Evolutionary conservation across 2,797 vertebrate species (phyloP).

Genomic region (Pangasius sanitwongsei): DNA sequence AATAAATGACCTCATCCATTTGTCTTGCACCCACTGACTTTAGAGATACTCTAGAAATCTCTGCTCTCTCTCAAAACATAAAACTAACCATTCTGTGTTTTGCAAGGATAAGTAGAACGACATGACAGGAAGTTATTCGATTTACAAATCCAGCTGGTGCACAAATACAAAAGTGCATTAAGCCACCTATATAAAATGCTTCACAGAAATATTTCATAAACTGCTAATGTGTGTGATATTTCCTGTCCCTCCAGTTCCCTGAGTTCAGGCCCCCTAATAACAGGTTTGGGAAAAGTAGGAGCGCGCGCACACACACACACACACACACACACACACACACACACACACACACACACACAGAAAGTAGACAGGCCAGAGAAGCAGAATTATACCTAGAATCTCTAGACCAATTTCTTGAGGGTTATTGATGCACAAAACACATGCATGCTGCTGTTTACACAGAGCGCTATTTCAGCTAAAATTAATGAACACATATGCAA

Average conservation of each 20-base stretch:
- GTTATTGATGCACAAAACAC: neutral
- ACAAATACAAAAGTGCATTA: neutral
- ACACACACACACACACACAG: neutral
- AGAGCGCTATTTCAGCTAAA: neutral
- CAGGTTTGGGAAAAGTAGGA: conserved; percentile 73
- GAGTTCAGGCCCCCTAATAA: conserved; percentile 74
- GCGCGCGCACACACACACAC: neutral
- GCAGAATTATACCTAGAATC: neutral
- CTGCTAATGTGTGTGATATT: conserved; percentile 41
- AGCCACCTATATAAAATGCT: neutral
- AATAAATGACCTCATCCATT: neutral
- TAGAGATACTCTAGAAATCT: neutral
- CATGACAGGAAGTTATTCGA: neutral
- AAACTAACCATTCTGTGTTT: neutral
- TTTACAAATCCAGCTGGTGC: neutral
- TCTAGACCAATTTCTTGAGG: neutral
- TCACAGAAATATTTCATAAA: neutral
- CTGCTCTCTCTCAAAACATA: neutral
- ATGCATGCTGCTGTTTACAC: neutral
- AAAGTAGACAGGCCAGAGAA: neutral
- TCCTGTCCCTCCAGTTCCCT: conserved; percentile 35
- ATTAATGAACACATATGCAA: neutral
- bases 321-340: neutral
- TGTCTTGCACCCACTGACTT: neutral
- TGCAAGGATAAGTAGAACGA: neutral